phyloP scores from a whole-genome alignment of 1,140 invertebrate genomes.

The Triops longicaudatus region DNA sequence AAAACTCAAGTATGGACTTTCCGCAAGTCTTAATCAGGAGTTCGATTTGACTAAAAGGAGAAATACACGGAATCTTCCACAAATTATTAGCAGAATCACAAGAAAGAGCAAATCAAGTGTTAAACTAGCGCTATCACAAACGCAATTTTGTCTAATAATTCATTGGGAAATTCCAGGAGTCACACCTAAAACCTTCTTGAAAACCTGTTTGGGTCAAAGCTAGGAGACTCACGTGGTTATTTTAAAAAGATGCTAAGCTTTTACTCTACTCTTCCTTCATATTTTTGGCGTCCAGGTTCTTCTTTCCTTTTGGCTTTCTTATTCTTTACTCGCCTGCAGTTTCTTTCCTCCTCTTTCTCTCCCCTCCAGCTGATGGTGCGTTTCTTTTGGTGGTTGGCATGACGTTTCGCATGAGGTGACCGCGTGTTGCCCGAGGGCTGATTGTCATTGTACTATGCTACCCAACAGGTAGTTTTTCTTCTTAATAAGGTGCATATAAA shows the following conservation, averaged over 20 bases:
- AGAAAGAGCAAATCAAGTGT: too few species aligned
- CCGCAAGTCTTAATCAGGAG: too few species aligned
- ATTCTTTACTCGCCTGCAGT: neutral
- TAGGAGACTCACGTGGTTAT: neutral
- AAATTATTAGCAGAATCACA: too few species aligned
- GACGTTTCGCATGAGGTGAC: constrained; percentile 10
- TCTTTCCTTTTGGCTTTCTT: neutral
- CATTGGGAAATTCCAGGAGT: neutral
- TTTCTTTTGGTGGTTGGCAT: neutral
- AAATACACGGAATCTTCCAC: too few species aligned
- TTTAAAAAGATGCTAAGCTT: neutral
- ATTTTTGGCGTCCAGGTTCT: too few species aligned
- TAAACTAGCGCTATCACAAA: too few species aligned
- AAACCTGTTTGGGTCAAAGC: neutral
- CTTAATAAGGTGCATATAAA: neutral
- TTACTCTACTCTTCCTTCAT: neutral
- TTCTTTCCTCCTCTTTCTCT: neutral
- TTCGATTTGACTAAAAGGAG: too few species aligned
- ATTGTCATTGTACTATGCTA: neutral
- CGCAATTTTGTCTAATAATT: neutral
- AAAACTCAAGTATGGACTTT: too few species aligned
- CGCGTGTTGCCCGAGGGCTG: neutral
- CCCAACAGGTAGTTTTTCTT: neutral
- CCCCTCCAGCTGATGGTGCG: neutral
- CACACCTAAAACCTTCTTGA: neutral